Evolutionary conservation across 2,113 vertebrate species (phyloP), one percentile per base, ranked within the genome.

Genomic region (Trichechus manatus): DNA sequence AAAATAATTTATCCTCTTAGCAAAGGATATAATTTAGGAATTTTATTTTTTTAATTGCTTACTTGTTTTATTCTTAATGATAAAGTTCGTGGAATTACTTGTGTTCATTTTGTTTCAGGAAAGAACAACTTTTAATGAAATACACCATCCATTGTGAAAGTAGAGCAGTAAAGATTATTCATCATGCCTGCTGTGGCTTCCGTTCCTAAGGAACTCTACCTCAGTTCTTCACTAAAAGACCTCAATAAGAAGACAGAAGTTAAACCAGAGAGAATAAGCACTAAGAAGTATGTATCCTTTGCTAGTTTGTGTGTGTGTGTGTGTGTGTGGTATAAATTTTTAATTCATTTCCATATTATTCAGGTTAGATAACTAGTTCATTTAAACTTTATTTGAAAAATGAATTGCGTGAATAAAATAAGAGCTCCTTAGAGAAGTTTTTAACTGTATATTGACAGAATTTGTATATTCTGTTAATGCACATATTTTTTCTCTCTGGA

Each of bases 191-290:
- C 99, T n/a, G 99, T 99, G 84, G 99, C 99, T 77, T 99, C 99
- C 25, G 99, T 99, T 96, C 98, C 99, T 97, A 99, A 99, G 98
- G 99, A 99, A 91, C 98, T 99, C 2, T 99, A 99, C 95, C 98
- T 99, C 97, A 99, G 99, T 96, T 99, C 99, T 64, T 99, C 99
- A 79, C 96, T 99, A 97, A 99, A 99, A 91, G 99, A 99, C 78
- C 99, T 99, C 93, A 99, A 99, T 96, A 99, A 99, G 98, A 99
- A 99, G 97, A 99, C 99, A 90, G 99, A 99, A 98, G 97, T 99
- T 50, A 99, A 99, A 98, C 98, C 98, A 1, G 99, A 99, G 29
- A 99, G 99, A 98, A 99, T 98, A 0, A 99, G 98, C 98, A 99
- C 99, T 39, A 99, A 99, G 97, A 99, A 97, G 99, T 99, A 98